Evolutionary conservation across 1,140 invertebrate genomes (phyloP), one percentile per base, ranked within the genome.

Genomic region (Halictus rubicundus): DNA sequence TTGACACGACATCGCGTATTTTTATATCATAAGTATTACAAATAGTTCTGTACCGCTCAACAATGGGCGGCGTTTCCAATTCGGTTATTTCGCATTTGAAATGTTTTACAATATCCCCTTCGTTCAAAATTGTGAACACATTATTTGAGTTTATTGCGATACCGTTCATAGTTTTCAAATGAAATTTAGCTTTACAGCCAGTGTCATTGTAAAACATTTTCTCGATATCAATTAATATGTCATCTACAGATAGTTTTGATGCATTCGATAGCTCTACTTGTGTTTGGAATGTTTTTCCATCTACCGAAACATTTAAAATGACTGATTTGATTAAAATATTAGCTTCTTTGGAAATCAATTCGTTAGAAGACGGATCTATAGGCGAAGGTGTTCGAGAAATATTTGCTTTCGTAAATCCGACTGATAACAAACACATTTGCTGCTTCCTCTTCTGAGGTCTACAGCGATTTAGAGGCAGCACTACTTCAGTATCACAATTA

Each of bases 41-140:
- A 32, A 93, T 88, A 7, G 75, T 88, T 32, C 81, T 80, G 68
- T 92, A 93, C 65, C 92, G 81, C 8, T 92, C 87, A 25, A 82
- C 82, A 4, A 90, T 87, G 8, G 89, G 25, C 4, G 91, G 89
- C 10, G 90, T 78, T 14, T 86, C 83, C 16, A 91, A 79, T 54
- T 90, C 78, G 8, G 83, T 68, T 21, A 92, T 79, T 59, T 90
- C 83, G 27, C 84, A 81, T 23, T 74, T 77, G 1, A 92, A 84
- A 74, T 86, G 80, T 14, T 80, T 70, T 21, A 83, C 32, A 21
- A 71, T 61, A 39, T 88, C 83, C 66, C 80, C 72, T 25, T 78
- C 66, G 23, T 75, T 89, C 1, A 88, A 32, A 37, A 69, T 68
- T 19, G 75, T 83, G 1, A 89, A 69, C 0, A 85, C 80, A 37